phyloP scores from a whole-genome alignment of 2,113 vertebrate genomes.

The Callorhinus ursinus region DNA sequence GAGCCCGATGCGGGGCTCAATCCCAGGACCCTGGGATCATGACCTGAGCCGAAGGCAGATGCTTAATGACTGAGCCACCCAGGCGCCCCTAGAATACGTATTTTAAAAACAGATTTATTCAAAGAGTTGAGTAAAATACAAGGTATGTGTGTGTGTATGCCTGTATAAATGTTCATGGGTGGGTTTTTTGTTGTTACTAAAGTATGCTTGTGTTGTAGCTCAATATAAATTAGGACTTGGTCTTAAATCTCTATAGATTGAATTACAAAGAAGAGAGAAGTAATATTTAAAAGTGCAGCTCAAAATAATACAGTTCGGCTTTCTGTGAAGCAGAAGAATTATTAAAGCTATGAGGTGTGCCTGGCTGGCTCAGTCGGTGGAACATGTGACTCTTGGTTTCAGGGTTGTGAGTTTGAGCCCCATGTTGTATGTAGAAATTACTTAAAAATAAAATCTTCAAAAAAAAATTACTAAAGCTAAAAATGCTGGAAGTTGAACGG shows the following conservation, averaged over 20 bases:
- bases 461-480: not conserved
- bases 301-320: not conserved
- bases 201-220: not conserved
- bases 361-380: not conserved
- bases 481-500: not conserved
- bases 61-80: no score
- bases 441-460: not conserved
- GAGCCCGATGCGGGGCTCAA: not conserved
- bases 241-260: not conserved
- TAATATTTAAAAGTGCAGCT: not conserved
- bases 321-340: not conserved
- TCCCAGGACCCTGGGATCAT: not conserved
- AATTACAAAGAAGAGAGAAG: not conserved
- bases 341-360: not conserved
- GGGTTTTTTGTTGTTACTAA: not conserved
- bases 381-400: not conserved
- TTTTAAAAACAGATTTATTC: slow-evolving; percentile 29
- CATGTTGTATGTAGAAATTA: not conserved
- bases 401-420: not conserved
- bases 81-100: not conserved
- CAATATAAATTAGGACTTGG: not conserved
- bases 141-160: not conserved
- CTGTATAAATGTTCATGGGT: not conserved
- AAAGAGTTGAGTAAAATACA: not conserved
- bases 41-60: not conserved